Base-by-base conservation (phyloP, 2,888 invertebrate species). In the Hypomecis punctinalis region DNA sequence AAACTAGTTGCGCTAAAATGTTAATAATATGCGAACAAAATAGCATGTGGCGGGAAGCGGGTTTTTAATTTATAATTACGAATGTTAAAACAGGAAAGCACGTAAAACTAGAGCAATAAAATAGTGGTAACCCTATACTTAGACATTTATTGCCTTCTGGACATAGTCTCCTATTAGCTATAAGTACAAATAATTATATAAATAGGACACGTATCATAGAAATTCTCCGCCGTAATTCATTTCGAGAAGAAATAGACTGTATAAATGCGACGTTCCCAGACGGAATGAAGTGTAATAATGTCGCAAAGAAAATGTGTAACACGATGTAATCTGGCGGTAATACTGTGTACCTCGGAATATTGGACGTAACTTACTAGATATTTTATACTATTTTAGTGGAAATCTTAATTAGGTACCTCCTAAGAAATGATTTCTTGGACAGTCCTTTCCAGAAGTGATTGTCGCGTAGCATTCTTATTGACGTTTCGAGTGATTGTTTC, bases 111-210 rank as follows among this genome's bases (percentile, higher is more conserved):
- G 23, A 43, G 9, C 9, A 9, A 23, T 55, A 51, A 43, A 35
- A 5, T 0, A 42, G 53, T 55, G 55, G 23, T 39, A 64, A 59
- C 63, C 63, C 63, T 64, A 46, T 37, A 48, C 53, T 54, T 56
- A 69, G 61, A 68, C 69, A 68, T 70, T 70, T 68, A 70, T 67
- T 72, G 66, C 65, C 68, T 59, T 65, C 69, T 59, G 39, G 63
- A 71, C 66, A 69, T 61, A 67, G 59, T 71, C 64, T 68, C 68
- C 66, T 71, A 68, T 69, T 69, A 61, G 63, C 58, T 69, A 52
- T 52, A 56, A 39, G 47, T 47, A 65, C 56, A 61, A 51, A 60
- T 60, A 60, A 56, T 56, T 47, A 53, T 42, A 60, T 60, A 55
- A 61, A 59, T 58, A 56, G 53, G 49, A 52, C 37, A 54, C 36